Evolutionary conservation across 2,888 invertebrate genomes (phyloP), one percentile per base, ranked within the genome.

Genomic region (Seira ritae): DNA sequence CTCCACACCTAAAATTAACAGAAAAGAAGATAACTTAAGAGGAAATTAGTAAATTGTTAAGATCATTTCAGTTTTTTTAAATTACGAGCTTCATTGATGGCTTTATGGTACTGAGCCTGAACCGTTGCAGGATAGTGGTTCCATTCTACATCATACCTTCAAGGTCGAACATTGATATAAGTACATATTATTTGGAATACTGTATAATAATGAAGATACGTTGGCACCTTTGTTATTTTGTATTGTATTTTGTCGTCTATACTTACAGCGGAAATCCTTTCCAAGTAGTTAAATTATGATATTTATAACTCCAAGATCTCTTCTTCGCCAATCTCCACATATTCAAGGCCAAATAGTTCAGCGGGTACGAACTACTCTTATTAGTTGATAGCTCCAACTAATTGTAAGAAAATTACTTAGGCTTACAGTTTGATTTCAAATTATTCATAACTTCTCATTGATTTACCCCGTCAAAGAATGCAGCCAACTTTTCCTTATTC

Each of bases 71-170:
- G 55, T 72, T 55, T 24, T 19, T 71, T 37, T 0, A 15, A 76
- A 71, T 50, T 81, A 81, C 81, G 74, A n/a, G 75, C 81, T 72
- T 81, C 71, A 31, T 81, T 81, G 2, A 76, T 37, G 0, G 20
- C 68, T 20, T 76, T 72, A 19, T 81, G 81, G 15, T 67, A 81
- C n/a, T 76, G 76, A 17, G 81, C 81, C 3, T 81, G 62, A n/a
- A 81, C 81, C n/a, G 60, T 60, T 20, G 24, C 81, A 2, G 22
- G 20, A 60, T 72, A 81, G 17, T 20, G 76, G 22, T 17, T 76
- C 81, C 81, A 81, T 20, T 81, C 81, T 0, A 60, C 17, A 23
- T 76, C 81, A 50, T 80, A 79, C 0, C 79, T 79, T 8, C 15
- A 22, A 70, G 4, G 8, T 8, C 19, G n/a, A 73, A 31, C 3